A percentile compares a stretch with the other conserved stretches of the same genome.
These are phyloP conservation scores for Oostethus manadensis DNA, from an alignment of 2,113 vertebrate genomes.

Conservation along the genomic window DNA sequence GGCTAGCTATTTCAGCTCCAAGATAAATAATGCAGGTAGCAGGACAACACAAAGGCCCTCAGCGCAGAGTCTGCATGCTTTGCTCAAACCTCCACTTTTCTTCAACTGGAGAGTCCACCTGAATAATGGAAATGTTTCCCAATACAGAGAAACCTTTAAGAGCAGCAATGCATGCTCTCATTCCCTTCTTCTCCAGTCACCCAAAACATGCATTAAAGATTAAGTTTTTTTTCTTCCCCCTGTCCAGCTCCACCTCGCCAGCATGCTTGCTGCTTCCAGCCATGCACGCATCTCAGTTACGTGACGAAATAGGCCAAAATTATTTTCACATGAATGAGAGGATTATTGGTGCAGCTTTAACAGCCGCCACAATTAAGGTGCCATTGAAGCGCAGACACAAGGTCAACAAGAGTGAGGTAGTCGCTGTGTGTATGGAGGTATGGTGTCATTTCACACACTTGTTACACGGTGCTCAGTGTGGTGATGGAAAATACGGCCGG, in stretches of 20 bases:
- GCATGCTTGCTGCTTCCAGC: neutral
- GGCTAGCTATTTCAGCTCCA: conserved; percentile 33
- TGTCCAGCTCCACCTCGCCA: conserved; percentile 24
- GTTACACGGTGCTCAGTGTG: neutral
- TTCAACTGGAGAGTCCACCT: conserved; percentile 17
- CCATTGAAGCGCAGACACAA: conserved; percentile 12
- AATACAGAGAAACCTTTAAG: neutral
- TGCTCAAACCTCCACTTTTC: conserved; percentile 22
- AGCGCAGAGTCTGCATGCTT: conserved; percentile 19
- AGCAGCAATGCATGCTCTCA: neutral
- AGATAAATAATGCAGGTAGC: conserved; percentile 59
- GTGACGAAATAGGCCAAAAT: conserved; percentile 28
- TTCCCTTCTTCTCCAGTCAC: neutral
- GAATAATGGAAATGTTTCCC: conserved; percentile 41
- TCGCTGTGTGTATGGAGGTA: neutral
- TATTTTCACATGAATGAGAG: conserved; percentile 16
- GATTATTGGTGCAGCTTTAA: neutral
- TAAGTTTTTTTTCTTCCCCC: conserved; percentile 13
- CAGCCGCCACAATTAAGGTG: conserved; percentile 9
- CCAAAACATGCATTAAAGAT: conserved; percentile 27
- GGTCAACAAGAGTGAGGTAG: conserved; percentile 11
- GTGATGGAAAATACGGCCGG: no score
- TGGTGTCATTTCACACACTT: neutral
- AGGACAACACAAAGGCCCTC: conserved; percentile 50
- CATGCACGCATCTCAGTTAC: conserved; percentile 1